These are phyloP conservation scores for Zosterops pallidus DNA, from an alignment of 2,113 vertebrate species.

Conservation along the genomic window DNA sequence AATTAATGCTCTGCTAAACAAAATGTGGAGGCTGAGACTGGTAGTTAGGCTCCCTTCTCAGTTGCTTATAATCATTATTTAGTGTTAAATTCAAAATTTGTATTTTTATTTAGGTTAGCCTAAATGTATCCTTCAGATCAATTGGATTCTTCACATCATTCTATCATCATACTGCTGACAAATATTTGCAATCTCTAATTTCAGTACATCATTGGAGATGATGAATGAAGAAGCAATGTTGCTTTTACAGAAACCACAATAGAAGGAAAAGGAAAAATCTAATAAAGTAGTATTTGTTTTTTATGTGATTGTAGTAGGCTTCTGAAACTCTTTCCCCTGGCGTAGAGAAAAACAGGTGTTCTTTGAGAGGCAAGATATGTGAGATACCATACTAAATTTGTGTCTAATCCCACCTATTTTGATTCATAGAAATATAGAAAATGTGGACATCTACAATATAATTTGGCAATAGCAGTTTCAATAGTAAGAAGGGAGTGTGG, in stretches of 20 bases:
- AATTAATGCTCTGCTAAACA: not conserved
- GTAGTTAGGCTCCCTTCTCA: not conserved
- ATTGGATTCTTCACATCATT: not conserved
- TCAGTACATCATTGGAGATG: not conserved
- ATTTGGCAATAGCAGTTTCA: not conserved
- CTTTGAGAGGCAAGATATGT: not conserved
- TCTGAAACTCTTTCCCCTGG: not conserved
- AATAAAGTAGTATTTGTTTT: not conserved
- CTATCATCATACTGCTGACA: not conserved
- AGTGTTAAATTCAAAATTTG: not conserved
- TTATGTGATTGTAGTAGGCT: not conserved
- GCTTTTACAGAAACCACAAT: not conserved
- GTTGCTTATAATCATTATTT: not conserved
- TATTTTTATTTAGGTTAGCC: not conserved
- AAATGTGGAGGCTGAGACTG: not conserved
- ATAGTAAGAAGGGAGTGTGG: not conserved
- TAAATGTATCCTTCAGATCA: not conserved
- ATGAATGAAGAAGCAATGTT: not conserved
- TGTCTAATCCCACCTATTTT: not conserved
- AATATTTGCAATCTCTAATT: not conserved
- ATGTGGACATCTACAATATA: not conserved
- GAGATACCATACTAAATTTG: rapidly evolving
- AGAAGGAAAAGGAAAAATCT: not conserved
- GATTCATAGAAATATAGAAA: not conserved
- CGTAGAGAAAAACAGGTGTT: not conserved